Evolutionary conservation across 2,113 vertebrate genomes (phyloP).

Genomic region (Pygoscelis adeliae): DNA sequence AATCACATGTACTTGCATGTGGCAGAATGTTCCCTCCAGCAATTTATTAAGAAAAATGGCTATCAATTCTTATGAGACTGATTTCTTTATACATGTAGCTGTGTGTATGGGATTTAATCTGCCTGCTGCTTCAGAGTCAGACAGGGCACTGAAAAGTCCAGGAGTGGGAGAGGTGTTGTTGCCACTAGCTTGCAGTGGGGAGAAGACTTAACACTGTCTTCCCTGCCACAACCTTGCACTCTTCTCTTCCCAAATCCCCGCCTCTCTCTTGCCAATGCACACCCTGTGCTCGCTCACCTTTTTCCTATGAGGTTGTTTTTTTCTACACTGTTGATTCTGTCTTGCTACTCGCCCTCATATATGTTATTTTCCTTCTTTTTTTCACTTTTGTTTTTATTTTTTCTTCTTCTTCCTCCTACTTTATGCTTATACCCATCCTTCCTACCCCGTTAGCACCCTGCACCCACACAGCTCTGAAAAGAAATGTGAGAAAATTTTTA

Average conservation of each 20-base stretch:
- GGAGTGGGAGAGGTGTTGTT: background rate
- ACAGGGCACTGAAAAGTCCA: background rate
- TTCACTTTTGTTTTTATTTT: background rate
- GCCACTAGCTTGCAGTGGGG: background rate
- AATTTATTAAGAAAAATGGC: background rate
- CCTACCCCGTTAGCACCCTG: background rate
- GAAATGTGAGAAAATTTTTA: background rate
- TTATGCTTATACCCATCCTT: background rate
- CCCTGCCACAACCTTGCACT: background rate
- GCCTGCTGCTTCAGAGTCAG: background rate
- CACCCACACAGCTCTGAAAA: background rate
- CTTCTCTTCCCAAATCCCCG: background rate
- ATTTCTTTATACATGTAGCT: background rate
- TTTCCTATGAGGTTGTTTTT: background rate
- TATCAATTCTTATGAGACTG: background rate
- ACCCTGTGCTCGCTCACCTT: background rate
- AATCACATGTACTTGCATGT: background rate
- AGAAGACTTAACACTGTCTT: background rate
- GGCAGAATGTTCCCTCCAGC: background rate
- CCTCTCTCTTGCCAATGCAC: too few relatives aligned
- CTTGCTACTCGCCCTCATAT: background rate
- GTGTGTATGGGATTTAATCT: background rate
- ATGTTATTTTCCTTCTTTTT: background rate
- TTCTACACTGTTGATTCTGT: background rate
- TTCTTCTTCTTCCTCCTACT: background rate